Evolutionary conservation across 1,140 invertebrate genomes (phyloP).

Genomic region (Kradibia gibbosae): DNA sequence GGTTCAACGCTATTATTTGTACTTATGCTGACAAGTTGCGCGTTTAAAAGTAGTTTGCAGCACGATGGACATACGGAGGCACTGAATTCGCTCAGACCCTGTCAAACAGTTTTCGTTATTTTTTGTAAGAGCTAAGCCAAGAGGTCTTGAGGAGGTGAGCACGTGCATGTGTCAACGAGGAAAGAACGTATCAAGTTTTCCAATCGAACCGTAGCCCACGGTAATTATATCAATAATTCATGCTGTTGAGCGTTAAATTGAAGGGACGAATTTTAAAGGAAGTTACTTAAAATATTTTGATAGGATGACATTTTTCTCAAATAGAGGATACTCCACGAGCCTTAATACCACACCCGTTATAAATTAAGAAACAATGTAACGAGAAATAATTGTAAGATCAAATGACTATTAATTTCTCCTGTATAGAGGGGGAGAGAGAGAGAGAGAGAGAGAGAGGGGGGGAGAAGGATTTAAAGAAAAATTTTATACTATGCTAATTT

Average conservation of each 20-base stretch:
- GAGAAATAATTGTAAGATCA: background rate
- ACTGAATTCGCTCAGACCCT: background rate
- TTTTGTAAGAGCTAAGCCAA: background rate
- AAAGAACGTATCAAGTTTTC: background rate
- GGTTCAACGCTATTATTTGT: background rate
- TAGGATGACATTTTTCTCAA: background rate
- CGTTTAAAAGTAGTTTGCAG: background rate
- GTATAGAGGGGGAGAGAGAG: background rate
- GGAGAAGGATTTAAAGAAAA: too few species aligned
- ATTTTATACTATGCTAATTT: background rate
- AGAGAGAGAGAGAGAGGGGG: too few species aligned
- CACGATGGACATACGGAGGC: background rate
- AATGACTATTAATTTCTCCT: background rate
- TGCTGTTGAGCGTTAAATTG: background rate
- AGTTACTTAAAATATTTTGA: background rate
- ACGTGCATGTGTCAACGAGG: background rate
- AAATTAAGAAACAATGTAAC: background rate
- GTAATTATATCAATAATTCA: background rate
- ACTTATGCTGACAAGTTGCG: background rate
- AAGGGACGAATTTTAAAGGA: background rate
- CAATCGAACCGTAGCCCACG: background rate
- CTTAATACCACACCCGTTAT: background rate
- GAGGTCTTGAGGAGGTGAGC: background rate
- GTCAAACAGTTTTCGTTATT: background rate
- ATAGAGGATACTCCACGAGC: background rate